Evolutionary conservation across 2,797 vertebrate species (phyloP).

Genomic region (Scyliorhinus canicula): DNA sequence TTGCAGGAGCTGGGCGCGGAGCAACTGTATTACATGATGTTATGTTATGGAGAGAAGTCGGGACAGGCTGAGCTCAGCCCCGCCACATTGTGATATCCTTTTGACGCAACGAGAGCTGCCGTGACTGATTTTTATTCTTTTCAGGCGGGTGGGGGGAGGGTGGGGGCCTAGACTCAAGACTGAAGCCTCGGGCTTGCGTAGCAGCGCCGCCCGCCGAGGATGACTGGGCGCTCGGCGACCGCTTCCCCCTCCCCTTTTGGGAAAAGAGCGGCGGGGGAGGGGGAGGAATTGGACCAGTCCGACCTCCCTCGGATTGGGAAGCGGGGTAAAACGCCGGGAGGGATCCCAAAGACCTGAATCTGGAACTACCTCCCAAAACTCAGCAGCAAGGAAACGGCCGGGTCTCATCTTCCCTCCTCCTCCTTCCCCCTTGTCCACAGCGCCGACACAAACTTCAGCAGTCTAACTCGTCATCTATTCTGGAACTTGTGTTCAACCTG

Average conservation of each 20-base stretch:
- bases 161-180: not conserved
- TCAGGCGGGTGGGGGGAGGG: not conserved
- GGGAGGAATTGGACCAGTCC: not conserved
- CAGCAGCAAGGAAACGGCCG: not conserved
- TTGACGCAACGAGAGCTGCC: not conserved
- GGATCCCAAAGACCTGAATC: not conserved
- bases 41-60: not conserved
- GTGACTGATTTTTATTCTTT: not conserved
- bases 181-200: slow-evolving; percentile 28
- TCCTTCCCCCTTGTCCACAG: not conserved
- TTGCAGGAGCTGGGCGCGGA: not conserved
- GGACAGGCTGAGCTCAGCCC: not conserved
- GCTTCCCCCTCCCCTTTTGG: not conserved
- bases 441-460: not conserved
- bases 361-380: not conserved
- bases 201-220: not conserved
- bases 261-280: no score
- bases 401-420: no score
- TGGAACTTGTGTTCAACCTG: not conserved
- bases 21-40: not conserved
- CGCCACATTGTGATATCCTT: not conserved
- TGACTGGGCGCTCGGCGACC: not conserved
- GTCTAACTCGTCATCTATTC: no score
- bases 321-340: no score
- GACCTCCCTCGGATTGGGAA: not conserved